Evolutionary conservation across 2,113 vertebrate species (phyloP).

Genomic region (Trogon surrucura): DNA sequence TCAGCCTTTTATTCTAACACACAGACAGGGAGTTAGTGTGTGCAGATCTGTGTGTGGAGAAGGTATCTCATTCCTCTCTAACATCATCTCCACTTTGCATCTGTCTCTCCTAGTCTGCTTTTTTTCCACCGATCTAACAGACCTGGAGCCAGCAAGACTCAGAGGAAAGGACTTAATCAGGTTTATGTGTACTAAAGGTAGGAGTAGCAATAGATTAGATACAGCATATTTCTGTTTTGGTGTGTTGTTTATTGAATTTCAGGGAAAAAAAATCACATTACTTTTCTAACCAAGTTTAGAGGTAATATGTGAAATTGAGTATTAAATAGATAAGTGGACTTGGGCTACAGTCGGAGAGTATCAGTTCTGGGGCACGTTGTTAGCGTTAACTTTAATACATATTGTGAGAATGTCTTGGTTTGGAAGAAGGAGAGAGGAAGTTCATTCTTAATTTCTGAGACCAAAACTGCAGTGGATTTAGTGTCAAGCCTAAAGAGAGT

Average conservation of each 20-base stretch:
- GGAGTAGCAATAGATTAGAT: conserved; percentile 81
- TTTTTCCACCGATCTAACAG: conserved; percentile 93
- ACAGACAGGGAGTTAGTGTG: conserved; percentile 98
- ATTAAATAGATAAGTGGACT: conserved; percentile 70
- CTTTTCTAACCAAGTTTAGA: conserved; percentile 80
- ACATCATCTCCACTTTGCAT: conserved; percentile 99
- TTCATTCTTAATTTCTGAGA: conserved; percentile 32
- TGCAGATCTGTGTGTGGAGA: conserved; percentile 95
- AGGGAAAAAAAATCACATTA: conserved; percentile 77
- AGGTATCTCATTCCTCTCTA: conserved; percentile 99
- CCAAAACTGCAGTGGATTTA: conserved; percentile 14
- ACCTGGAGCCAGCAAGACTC: conserved; percentile 89
- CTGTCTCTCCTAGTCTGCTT: conserved; percentile 99
- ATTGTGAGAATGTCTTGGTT: conserved; percentile 38
- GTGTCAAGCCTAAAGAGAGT: conserved; percentile 6
- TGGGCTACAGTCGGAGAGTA: conserved; percentile 59
- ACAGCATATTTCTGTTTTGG: conserved; percentile 77
- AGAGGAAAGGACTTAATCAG: conserved; percentile 98
- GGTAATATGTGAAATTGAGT: conserved; percentile 72
- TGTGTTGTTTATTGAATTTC: conserved; percentile 81
- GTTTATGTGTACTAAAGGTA: conserved; percentile 99
- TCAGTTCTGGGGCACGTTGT: conserved; percentile 67
- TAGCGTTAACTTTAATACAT: conserved; percentile 66
- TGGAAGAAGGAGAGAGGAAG: conserved; percentile 35
- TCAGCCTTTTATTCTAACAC: conserved; percentile 99